Conservation (phyloP, 2,888 invertebrate genomes). For the Lasioglossum marginatum region DNA sequence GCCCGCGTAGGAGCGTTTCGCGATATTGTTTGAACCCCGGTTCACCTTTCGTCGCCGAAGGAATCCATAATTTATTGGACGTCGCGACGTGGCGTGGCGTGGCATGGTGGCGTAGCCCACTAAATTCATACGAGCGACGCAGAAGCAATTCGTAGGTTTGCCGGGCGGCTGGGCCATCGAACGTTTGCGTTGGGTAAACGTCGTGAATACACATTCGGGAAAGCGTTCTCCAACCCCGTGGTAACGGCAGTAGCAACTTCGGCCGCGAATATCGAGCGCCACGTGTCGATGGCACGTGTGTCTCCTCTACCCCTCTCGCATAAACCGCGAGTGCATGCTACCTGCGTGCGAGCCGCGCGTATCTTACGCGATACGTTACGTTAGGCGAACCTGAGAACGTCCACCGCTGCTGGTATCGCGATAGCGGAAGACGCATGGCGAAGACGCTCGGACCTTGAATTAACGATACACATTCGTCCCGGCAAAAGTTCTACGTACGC, state of each 20-base stretch:
- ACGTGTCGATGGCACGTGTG: constrained; percentile 20
- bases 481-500: not conserved
- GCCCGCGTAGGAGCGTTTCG: not conserved
- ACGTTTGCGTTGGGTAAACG: constrained; percentile 60
- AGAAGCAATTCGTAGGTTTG: constrained; percentile 22
- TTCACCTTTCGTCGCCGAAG: constrained; percentile 14
- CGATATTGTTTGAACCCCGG: constrained; percentile 15
- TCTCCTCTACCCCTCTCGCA: not conserved
- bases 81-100: not conserved
- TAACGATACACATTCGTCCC: not conserved
- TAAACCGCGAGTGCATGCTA: constrained; percentile 4
- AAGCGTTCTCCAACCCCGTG: constrained; percentile 32
- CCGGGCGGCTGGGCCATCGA: constrained; percentile 5
- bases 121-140: constrained; percentile 28
- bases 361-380: not conserved
- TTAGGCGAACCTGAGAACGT: not conserved
- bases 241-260: not conserved
- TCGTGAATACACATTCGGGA: constrained; percentile 50
- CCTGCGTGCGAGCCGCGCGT: constrained; percentile 15
- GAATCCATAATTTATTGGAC: constrained; percentile 45
- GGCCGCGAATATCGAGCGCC: constrained; percentile 7
- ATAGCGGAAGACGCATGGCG: constrained; percentile 12
- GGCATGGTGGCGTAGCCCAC: not conserved
- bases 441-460: not conserved
- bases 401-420: not conserved